Evolutionary conservation across 2,888 invertebrate species (phyloP).

Genomic region (Caenorhabditis sp.): DNA sequence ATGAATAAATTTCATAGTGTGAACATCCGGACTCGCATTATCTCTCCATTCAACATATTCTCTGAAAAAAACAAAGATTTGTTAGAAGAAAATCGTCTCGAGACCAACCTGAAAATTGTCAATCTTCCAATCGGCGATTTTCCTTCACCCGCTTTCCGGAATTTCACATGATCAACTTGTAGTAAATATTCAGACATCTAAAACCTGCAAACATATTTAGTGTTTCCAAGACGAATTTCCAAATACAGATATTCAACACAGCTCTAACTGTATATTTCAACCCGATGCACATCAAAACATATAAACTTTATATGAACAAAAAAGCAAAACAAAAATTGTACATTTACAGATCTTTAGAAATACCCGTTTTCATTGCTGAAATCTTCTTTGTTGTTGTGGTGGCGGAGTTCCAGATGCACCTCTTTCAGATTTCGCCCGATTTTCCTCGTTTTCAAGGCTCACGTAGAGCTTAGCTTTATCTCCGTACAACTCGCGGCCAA

Average conservation of each 20-base stretch:
- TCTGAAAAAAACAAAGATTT: constrained; percentile 17
- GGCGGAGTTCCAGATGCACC: constrained; percentile 34
- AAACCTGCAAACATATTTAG: neutral
- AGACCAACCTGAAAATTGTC: constrained; percentile 44
- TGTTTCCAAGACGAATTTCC: too few relatives aligned
- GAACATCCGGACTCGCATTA: constrained; percentile 46
- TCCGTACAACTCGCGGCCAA: constrained; percentile 31
- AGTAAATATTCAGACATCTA: constrained; percentile 42
- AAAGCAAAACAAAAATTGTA: neutral
- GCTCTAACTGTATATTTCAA: neutral
- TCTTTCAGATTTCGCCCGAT: constrained; percentile 13
- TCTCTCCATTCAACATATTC: constrained; percentile 67
- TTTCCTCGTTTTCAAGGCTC: constrained; percentile 7
- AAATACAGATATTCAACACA: too few relatives aligned
- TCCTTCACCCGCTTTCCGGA: constrained; percentile 61
- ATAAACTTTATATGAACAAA: neutral
- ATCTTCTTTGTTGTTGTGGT: neutral
- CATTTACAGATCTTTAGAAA: neutral
- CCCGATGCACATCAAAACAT: too few relatives aligned
- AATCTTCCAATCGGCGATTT: constrained; percentile 64
- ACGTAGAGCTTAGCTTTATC: constrained; percentile 27
- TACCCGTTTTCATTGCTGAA: neutral
- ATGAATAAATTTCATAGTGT: constrained; percentile 54
- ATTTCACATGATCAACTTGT: constrained; percentile 63
- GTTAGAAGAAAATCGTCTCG: neutral